A percentile compares a stretch with the other conserved stretches of the same genome.
Evolutionary conservation across 2,888 invertebrate genomes (phyloP).

Genomic region (Drosophila robusta): DNA sequence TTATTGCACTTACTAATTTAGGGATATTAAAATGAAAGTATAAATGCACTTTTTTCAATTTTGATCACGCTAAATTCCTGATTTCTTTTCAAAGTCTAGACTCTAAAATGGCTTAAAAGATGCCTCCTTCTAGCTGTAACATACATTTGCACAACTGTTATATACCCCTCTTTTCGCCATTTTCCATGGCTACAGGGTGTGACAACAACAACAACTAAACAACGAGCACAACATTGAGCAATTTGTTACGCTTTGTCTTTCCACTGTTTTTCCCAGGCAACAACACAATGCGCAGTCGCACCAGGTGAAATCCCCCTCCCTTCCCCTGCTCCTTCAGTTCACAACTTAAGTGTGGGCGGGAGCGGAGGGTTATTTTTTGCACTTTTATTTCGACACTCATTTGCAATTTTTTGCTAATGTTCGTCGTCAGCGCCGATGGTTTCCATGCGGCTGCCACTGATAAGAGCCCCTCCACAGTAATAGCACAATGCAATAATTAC

Average conservation of each 20-base stretch:
- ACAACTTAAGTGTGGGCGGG: slow-evolving; percentile 9
- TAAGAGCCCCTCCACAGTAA: slow-evolving; percentile 43
- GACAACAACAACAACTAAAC: slow-evolving; percentile 30
- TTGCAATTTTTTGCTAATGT: slow-evolving; percentile 79
- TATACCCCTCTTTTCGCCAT: background rate
- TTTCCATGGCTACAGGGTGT: background rate
- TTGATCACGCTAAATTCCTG: no score
- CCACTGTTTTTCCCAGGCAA: slow-evolving; percentile 54
- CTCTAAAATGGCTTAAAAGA: background rate
- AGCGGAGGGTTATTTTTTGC: slow-evolving; percentile 19
- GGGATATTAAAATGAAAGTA: no score
- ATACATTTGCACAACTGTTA: background rate
- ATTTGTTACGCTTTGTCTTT: slow-evolving; percentile 80
- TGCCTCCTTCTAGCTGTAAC: background rate
- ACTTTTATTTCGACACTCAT: slow-evolving; percentile 75
- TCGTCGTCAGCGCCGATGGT: slow-evolving; percentile 53
- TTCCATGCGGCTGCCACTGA: slow-evolving; percentile 50
- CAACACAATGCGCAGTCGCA: slow-evolving; percentile 67
- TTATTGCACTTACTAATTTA: no score
- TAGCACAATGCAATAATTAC: slow-evolving; percentile 78
- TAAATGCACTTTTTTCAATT: no score
- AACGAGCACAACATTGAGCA: slow-evolving; percentile 58
- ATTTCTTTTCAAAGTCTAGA: no score
- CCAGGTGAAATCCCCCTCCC: slow-evolving; percentile 45
- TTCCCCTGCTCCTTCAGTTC: no score